Evolutionary conservation across 1,140 invertebrate species (phyloP).

Genomic region (Lordiphosa collinella): DNA sequence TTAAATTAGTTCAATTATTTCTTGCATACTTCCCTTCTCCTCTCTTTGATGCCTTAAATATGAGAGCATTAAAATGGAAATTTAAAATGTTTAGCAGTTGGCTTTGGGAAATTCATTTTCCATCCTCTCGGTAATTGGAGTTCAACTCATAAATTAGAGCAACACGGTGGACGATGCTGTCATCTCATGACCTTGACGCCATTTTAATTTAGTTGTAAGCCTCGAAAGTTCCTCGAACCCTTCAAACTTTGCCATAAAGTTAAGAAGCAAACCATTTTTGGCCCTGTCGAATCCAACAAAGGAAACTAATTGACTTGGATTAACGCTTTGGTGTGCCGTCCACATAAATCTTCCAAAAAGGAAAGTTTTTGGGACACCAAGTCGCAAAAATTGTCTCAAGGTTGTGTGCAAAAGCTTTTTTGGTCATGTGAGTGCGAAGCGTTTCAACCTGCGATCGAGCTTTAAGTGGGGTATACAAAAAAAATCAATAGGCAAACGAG

Average conservation of each 20-base stretch:
- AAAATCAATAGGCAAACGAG: slow-evolving; percentile 66
- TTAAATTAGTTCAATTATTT: too few species aligned
- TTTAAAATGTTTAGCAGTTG: too few species aligned
- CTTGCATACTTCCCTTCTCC: too few species aligned
- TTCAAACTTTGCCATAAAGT: slow-evolving; percentile 69
- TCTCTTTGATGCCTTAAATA: too few species aligned
- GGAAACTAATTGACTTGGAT: slow-evolving; percentile 76
- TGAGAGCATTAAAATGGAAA: too few species aligned
- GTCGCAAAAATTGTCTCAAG: slow-evolving; percentile 41
- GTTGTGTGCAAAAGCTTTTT: slow-evolving; percentile 19
- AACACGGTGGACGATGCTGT: slow-evolving; percentile 17
- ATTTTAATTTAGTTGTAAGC: slow-evolving; percentile 50
- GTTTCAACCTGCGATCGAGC: slow-evolving; percentile 13
- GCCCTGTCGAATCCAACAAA: slow-evolving; percentile 61
- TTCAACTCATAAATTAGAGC: slow-evolving; percentile 37
- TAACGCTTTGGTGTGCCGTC: slow-evolving; percentile 46
- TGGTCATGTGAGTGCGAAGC: slow-evolving; percentile 8
- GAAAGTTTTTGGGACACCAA: slow-evolving; percentile 30
- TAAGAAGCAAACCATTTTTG: slow-evolving; percentile 51
- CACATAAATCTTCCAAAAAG: slow-evolving; percentile 56
- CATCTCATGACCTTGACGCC: slow-evolving; percentile 30
- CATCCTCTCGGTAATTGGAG: slow-evolving; percentile 23
- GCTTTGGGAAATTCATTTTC: not conserved
- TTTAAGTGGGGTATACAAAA: slow-evolving; percentile 32
- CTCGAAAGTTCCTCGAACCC: slow-evolving; percentile 40